Conservation (phyloP, 2,888 invertebrate genomes). For the Pomacea canaliculata region DNA sequence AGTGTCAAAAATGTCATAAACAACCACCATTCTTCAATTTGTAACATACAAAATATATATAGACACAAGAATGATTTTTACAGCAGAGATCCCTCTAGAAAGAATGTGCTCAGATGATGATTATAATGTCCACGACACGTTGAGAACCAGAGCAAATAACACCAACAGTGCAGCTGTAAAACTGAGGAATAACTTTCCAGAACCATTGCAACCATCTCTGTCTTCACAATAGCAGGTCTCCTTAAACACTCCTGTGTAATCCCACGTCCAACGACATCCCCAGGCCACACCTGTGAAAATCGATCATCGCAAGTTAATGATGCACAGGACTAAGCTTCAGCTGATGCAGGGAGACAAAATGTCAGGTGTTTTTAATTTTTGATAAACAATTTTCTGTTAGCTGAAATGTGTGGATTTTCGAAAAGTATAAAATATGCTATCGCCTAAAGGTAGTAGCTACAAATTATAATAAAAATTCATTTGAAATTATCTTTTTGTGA, state of each 20-base stretch:
- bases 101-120: background rate
- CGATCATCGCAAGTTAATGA: too few relatives aligned
- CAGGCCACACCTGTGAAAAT: conserved; percentile 89
- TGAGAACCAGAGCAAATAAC: conserved; percentile 9
- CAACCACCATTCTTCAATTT: too few relatives aligned
- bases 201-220: conserved; percentile 86
- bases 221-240: conserved; percentile 94
- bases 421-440: too few relatives aligned
- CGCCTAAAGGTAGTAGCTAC: too few relatives aligned
- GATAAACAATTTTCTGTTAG: too few relatives aligned
- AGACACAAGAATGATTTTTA: background rate
- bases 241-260: conserved; percentile 95
- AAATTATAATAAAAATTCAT: too few relatives aligned
- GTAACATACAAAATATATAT: background rate
- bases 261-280: conserved; percentile 95
- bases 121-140: background rate
- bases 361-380: too few relatives aligned
- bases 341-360: too few relatives aligned
- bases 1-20: too few relatives aligned
- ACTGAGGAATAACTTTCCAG: conserved; percentile 6
- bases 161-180: conserved; percentile 8
- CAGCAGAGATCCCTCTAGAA: background rate
- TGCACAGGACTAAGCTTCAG: too few relatives aligned
- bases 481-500: too few relatives aligned
- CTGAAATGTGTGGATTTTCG: too few relatives aligned